Base-by-base conservation (phyloP, 2,888 invertebrate species). In the Thumatha senex region DNA sequence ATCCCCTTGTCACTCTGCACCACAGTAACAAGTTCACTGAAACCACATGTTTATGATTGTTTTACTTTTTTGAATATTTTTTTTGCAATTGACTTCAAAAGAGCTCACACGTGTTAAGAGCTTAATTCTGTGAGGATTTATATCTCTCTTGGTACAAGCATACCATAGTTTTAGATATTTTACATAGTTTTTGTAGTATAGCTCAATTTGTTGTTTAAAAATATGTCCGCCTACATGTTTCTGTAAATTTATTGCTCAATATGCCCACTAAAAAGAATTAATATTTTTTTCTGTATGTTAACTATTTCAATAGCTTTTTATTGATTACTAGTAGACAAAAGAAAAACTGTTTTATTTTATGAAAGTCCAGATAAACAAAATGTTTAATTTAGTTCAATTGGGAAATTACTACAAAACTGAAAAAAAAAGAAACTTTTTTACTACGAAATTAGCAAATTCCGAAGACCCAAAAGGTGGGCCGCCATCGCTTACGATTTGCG, bases 61-160 rank as follows among this genome's bases (percentile, higher is more conserved):
- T 51, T 13, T 33, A 49, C 43, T 42, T 59, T 69, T 68, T 66
- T 61, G 58, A 24, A 24, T 47, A 40, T 31, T 54, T 46, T 65
- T 64, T 70, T 71, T 69, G 57, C 60, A 51, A 46, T 39, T 18
- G 51, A 38, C 53, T 56, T 42, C 52, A 48, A 57, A 65, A 63
- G 60, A 53, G 56, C 56, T 48, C 63, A 67, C 78, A 80, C 69
- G 72, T 80, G 82, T 78, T 82, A 77, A 67, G 71, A 61, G 63
- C 65, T 68, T 83, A 81, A 82, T 80, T 79, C 72, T 69, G 58
- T 52, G 42, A 58, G 57, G 75, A 82, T 81, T 81, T 80, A 78
- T 78, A 58, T 57, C 60, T 67, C 72, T 72, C 70, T 65, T 48
- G 7, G 35, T 42, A 10, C 52, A 46, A 54, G 54, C 48, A 51